A percentile compares a stretch with the other conserved stretches of the same genome.
phyloP scores from a whole-genome alignment of 92 coral and sea anemone genomes.

The Umimayanthus chanpuru region DNA sequence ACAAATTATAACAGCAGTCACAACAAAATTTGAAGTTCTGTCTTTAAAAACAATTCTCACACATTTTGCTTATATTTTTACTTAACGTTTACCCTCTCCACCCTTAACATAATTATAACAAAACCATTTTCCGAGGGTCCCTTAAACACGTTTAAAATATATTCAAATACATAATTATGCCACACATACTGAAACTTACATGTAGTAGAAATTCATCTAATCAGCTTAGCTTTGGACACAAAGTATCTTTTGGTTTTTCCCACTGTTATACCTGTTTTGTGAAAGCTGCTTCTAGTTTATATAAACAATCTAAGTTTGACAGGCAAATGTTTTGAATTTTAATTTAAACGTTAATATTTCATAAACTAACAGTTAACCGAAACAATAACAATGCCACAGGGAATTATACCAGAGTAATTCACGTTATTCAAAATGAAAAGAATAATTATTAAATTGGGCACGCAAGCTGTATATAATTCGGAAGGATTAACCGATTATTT shows the following conservation, averaged over 20 bases:
- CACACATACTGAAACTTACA: too few species aligned
- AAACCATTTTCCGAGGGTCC: too few species aligned
- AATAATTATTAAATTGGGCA: not conserved
- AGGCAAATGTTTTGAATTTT: constrained; percentile 11
- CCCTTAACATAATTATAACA: too few species aligned
- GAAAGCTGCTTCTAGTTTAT: not conserved
- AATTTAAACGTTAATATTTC: constrained; percentile 15
- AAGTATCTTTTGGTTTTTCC: not conserved
- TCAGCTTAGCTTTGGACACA: too few species aligned
- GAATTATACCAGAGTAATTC: not conserved
- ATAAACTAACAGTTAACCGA: constrained; percentile 4
- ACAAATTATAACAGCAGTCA: too few species aligned
- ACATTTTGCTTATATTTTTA: too few species aligned
- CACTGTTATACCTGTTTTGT: not conserved
- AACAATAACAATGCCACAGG: not conserved
- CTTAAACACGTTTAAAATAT: too few species aligned
- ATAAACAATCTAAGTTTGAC: not conserved
- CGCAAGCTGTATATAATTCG: not conserved
- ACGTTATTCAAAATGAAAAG: not conserved
- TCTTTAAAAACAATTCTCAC: too few species aligned
- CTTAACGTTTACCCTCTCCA: too few species aligned
- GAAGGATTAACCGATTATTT: not conserved
- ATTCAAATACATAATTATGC: too few species aligned
- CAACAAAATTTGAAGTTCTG: too few species aligned
- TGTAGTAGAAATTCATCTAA: too few species aligned